Evolutionary conservation across 64 coral and sea anemone genomes (phyloP), one percentile per base, ranked within the genome.

Genomic region (Orbicella faveolata): DNA sequence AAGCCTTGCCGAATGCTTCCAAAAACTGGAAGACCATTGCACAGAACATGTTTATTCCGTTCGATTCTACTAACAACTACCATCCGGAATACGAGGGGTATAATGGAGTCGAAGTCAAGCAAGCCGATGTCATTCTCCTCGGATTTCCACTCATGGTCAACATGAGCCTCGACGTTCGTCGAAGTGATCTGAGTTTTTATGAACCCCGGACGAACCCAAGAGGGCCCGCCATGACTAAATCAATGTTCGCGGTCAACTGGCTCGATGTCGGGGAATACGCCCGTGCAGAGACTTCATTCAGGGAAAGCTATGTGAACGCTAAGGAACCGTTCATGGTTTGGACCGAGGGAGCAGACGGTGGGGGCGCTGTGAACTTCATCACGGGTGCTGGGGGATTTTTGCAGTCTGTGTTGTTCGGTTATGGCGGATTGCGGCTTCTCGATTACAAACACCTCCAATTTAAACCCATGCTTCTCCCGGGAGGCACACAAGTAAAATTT

Each of bases 81-180:
- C 97, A 99, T 36, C 97, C 94, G 2, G 97, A 99, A 64, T 99
- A 96, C 76, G 97, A 99, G 21, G 97, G 97, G 3, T 99, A 99
- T 57, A 76, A 70, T 11, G 88, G 84, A 21, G 75, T 79, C 15
- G 53, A 52, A 52, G 91, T 99, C 9, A 99, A 99, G 41, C 97
- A 99, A 91, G 97, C 97, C 13, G 97, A 99, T 83, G 94, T 89
- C 2, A 94, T 99, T n/a, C 75, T 99, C 4, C 83, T 99, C 57
- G 97, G 97, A 26, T 99, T 85, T 69, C 97, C 97, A 33, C 73
- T 99, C 52, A 96, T 96, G 84, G 73, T 86, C 13, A 91, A 95
- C 52, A 91, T 99, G 94, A 95, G 88, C 15, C 30, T 30, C 20
- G 73, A 91, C 44, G 86, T 96, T 34, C 83, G 97, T 63, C 80